These are phyloP conservation scores for Apogon hyalosoma DNA, from an alignment of 2,797 vertebrate genomes.

Conservation along the genomic window DNA sequence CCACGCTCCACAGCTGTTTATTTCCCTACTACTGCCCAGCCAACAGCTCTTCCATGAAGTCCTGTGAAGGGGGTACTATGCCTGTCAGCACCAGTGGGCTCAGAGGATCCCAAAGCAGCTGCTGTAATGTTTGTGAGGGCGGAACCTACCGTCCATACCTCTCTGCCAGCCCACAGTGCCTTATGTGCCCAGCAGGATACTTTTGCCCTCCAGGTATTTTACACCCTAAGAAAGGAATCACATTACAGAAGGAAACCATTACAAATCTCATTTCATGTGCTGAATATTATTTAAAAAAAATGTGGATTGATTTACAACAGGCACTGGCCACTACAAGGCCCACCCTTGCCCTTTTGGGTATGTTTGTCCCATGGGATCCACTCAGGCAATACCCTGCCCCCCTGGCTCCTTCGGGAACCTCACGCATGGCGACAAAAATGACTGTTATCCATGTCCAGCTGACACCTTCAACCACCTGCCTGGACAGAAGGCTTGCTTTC, in stretches of 20 bases:
- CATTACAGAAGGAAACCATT: background rate
- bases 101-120: constrained; percentile 84
- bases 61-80: constrained; percentile 87
- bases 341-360: constrained; percentile 87
- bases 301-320: constrained; percentile 55
- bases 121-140: constrained; percentile 85
- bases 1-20: constrained; percentile 83
- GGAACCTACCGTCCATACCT: constrained; percentile 84
- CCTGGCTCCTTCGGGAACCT: constrained; percentile 87
- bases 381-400: constrained; percentile 84
- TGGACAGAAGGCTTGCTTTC: constrained; percentile 89
- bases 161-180: constrained; percentile 77
- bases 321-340: constrained; percentile 80
- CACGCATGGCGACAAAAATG: constrained; percentile 64
- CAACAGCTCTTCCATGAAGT: constrained; percentile 82
- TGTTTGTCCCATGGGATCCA: constrained; percentile 84
- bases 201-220: constrained; percentile 86
- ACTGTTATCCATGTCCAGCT: constrained; percentile 88
- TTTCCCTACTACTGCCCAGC: constrained; percentile 91
- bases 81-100: constrained; percentile 85
- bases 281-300: background rate
- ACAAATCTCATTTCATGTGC: background rate
- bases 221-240: background rate
- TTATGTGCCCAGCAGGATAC: constrained; percentile 90
- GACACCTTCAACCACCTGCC: constrained; percentile 89